Evolutionary conservation across 2,888 invertebrate species (phyloP).

Genomic region (Candidula unifasciata): DNA sequence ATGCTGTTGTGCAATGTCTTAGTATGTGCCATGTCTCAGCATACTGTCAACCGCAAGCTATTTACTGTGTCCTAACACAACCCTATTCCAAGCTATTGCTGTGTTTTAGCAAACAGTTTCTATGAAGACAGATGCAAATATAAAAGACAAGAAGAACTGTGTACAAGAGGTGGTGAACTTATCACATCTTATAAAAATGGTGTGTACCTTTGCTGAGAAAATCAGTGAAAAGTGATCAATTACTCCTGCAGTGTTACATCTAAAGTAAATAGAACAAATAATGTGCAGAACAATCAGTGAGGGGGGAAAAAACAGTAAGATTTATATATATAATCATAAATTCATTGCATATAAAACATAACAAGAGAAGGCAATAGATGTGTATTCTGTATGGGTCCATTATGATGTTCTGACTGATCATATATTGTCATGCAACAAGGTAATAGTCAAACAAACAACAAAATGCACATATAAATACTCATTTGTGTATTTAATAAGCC

Average conservation of each 20-base stretch:
- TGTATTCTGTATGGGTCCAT: conserved; percentile 8
- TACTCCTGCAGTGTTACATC: neutral
- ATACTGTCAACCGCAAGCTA: too few species aligned
- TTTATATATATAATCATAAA: conserved; percentile 36
- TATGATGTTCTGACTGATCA: neutral
- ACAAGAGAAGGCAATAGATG: conserved; percentile 46
- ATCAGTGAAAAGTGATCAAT: neutral
- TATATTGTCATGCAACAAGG: conserved; percentile 7
- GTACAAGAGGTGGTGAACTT: too few species aligned
- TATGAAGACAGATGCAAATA: neutral
- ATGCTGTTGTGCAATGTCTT: too few species aligned
- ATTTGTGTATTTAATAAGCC: conserved; percentile 10
- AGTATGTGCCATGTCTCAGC: too few species aligned
- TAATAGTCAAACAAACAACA: conserved; percentile 4
- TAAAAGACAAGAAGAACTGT: too few species aligned
- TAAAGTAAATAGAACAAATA: neutral
- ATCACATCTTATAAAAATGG: neutral
- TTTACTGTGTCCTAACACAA: too few species aligned
- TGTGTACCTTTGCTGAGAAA: neutral
- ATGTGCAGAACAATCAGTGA: conserved; percentile 41
- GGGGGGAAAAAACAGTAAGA: conserved; percentile 15
- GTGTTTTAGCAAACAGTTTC: too few species aligned
- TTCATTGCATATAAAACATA: conserved; percentile 43
- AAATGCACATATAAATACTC: neutral
- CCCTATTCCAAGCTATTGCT: too few species aligned